phyloP scores from a whole-genome alignment of 1,140 invertebrate genomes.

The Heliothis subflexa region DNA sequence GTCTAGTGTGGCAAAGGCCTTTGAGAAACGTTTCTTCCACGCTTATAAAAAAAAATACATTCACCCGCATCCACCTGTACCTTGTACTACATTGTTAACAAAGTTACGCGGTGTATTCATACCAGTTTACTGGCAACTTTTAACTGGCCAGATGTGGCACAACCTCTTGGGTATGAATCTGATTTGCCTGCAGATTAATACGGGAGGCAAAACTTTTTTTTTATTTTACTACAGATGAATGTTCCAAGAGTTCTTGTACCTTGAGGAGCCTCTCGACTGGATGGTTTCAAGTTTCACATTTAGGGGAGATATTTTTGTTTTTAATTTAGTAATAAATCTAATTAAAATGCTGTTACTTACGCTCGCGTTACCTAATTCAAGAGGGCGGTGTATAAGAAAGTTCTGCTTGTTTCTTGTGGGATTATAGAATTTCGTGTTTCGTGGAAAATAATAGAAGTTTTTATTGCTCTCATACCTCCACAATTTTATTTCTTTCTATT shows the following conservation, averaged over 20 bases:
- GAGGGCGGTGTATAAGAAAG: constrained; percentile 17
- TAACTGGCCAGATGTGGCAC: constrained; percentile 77
- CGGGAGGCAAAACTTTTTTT: constrained; percentile 56
- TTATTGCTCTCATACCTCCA: too few species aligned
- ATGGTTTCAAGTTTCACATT: constrained; percentile 40
- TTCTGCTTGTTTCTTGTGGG: constrained; percentile 18
- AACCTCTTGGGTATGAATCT: constrained; percentile 61
- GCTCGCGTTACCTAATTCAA: constrained; percentile 38
- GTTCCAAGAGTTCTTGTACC: constrained; percentile 44
- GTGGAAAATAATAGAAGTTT: background rate
- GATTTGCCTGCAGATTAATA: constrained; percentile 69
- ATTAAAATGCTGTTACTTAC: constrained; percentile 41
- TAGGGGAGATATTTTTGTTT: constrained; percentile 32
- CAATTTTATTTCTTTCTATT: background rate
- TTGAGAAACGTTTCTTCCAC: too few species aligned
- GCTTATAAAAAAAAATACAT: background rate
- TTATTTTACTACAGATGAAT: constrained; percentile 57
- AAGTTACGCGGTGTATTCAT: constrained; percentile 73
- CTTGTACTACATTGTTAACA: constrained; percentile 60
- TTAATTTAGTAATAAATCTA: constrained; percentile 48
- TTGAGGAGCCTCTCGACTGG: constrained; percentile 32
- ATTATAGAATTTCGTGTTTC: constrained; percentile 30
- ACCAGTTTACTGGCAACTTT: constrained; percentile 71
- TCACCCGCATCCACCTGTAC: constrained; percentile 31
- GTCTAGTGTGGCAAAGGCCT: too few species aligned